Evolutionary conservation across 2,888 invertebrate genomes (phyloP).

Genomic region (Mythimna pallens): DNA sequence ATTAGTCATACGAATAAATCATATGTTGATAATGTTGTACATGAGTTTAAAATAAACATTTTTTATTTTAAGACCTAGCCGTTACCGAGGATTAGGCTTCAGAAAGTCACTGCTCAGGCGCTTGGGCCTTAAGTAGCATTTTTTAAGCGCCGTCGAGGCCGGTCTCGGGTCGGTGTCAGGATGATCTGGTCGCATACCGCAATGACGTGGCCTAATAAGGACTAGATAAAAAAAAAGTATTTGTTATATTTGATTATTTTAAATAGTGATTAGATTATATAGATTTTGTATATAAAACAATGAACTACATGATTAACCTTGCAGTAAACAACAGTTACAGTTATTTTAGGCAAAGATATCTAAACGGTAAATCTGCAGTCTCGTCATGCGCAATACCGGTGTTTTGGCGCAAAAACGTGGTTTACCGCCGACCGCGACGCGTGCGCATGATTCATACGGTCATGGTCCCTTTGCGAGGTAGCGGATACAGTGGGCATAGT

Average conservation of each 20-base stretch:
- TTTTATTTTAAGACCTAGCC: too few species aligned
- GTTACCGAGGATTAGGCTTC: too few species aligned
- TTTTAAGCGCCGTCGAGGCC: too few species aligned
- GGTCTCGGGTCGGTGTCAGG: too few species aligned
- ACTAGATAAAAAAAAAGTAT: too few species aligned
- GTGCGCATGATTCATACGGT: constrained; percentile 60
- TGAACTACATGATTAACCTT: too few species aligned
- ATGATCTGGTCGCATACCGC: too few species aligned
- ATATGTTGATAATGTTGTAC: too few species aligned
- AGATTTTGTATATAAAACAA: background rate
- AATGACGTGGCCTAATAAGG: too few species aligned
- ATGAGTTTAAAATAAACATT: too few species aligned
- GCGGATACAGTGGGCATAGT: constrained; percentile 19
- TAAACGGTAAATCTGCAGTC: constrained; percentile 19
- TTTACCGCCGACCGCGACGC: constrained; percentile 19
- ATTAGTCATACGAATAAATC: too few species aligned
- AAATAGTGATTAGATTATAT: background rate
- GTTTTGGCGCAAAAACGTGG: constrained; percentile 30
- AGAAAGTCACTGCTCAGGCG: too few species aligned
- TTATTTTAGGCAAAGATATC: constrained; percentile 23
- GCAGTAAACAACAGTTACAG: constrained; percentile 4
- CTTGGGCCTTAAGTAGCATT: background rate
- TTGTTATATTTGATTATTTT: background rate
- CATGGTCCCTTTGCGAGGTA: constrained; percentile 55
- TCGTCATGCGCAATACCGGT: constrained; percentile 15